phyloP scores from a whole-genome alignment of 2,888 invertebrate species.

The Cheilosia grossa region DNA sequence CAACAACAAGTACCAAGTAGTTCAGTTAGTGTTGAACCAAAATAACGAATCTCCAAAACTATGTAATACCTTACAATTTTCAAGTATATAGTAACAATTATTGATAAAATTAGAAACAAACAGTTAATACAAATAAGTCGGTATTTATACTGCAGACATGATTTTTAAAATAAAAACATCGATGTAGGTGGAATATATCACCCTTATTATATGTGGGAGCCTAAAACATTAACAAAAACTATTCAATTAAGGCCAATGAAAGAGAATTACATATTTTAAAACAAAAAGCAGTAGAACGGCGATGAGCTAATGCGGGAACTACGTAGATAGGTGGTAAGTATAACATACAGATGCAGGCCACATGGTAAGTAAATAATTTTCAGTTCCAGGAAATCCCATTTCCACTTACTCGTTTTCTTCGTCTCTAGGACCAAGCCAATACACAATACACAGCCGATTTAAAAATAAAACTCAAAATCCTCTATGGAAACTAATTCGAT shows the following conservation, averaged over 20 bases:
- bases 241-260: not conserved
- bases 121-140: too few relatives aligned
- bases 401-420: slow-evolving; percentile 57
- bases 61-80: too few relatives aligned
- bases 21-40: too few relatives aligned
- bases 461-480: slow-evolving; percentile 53
- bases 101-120: too few relatives aligned
- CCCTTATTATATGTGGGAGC: not conserved
- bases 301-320: slow-evolving; percentile 2
- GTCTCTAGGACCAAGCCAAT: slow-evolving; percentile 42
- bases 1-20: too few relatives aligned
- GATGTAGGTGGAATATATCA: too few relatives aligned
- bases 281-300: not conserved
- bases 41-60: too few relatives aligned
- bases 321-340: not conserved
- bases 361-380: slow-evolving; percentile 19
- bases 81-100: too few relatives aligned
- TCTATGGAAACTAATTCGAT: slow-evolving; percentile 6
- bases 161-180: too few relatives aligned
- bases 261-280: not conserved
- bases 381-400: slow-evolving; percentile 25
- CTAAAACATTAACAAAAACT: not conserved
- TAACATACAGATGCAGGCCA: not conserved
- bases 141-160: too few relatives aligned
- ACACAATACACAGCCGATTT: slow-evolving; percentile 42